Conservation (phyloP, 92 coral and sea anemone species). For the Chrysogorgia sp. region DNA sequence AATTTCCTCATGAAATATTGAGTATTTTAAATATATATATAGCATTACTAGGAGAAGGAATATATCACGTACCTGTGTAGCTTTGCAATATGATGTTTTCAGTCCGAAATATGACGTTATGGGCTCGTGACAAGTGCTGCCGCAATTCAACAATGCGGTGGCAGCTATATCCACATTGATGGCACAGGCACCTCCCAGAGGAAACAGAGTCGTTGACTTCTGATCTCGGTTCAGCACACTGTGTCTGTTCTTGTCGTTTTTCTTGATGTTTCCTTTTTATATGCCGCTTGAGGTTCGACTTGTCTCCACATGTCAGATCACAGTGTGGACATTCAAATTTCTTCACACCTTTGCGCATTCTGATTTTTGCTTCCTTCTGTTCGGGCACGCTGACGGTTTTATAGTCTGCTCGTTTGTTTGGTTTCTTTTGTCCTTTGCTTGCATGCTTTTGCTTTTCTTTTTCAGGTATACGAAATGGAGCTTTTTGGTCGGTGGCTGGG, state of each 20-base stretch:
- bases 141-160: slow-evolving; percentile 37
- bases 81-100: slow-evolving; percentile 23
- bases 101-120: slow-evolving; percentile 41
- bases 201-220: slow-evolving; percentile 3
- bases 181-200: slow-evolving; percentile 48
- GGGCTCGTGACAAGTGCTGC: slow-evolving; percentile 39
- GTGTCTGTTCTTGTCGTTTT: slow-evolving; percentile 14
- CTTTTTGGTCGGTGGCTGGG: slow-evolving; percentile 3
- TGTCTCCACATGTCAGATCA: slow-evolving; percentile 21
- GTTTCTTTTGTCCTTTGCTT: slow-evolving; percentile 1
- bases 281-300: slow-evolving; percentile 38
- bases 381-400: neutral
- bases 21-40: no score
- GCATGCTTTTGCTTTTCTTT: neutral
- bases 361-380: neutral
- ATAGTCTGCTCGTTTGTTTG: neutral
- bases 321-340: slow-evolving; percentile 44
- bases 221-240: neutral
- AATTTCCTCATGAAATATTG: no score
- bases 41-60: no score
- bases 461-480: neutral
- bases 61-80: slow-evolving; percentile 35
- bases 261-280: slow-evolving; percentile 39
- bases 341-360: slow-evolving; percentile 4
- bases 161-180: slow-evolving; percentile 47